Percentiles rank a stretch among this genome's conserved stretches.
Conservation (phyloP, 2,888 invertebrate genomes). For the Torymus tubicola region DNA sequence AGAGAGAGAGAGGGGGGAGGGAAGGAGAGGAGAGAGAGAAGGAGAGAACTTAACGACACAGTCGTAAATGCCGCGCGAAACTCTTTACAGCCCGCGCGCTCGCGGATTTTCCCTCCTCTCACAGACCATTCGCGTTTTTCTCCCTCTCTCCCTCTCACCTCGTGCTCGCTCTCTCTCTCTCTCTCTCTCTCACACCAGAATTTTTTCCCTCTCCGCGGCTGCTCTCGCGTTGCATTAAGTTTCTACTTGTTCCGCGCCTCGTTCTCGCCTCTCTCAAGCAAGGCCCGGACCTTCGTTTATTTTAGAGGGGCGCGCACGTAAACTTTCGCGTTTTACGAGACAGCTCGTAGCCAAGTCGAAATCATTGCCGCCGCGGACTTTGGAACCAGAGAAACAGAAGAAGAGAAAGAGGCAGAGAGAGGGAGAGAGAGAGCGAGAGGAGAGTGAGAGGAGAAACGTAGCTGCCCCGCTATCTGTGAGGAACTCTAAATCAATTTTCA, state of each 20-base stretch:
- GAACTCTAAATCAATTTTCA: constrained; percentile 39
- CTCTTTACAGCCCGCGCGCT: constrained; percentile 38
- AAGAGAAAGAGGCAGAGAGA: too few species aligned
- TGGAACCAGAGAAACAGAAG: not conserved
- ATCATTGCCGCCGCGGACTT: constrained; percentile 15
- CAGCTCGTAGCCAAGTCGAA: constrained; percentile 29
- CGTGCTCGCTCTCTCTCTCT: not conserved
- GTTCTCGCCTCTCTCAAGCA: not conserved
- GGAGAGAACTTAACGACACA: constrained; percentile 70
- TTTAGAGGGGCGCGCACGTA: constrained; percentile 48
- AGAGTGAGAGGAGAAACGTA: too few species aligned
- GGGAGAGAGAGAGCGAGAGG: too few species aligned
- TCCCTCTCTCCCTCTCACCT: not conserved
- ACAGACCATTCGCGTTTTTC: not conserved
- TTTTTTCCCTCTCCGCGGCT: not conserved
- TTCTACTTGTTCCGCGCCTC: constrained; percentile 8
- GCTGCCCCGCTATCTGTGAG: constrained; percentile 13
- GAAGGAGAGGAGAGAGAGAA: constrained; percentile 59
- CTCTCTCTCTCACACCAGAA: not conserved
- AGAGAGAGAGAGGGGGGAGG: not conserved
- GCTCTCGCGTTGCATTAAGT: not conserved
- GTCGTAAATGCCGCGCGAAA: constrained; percentile 69
- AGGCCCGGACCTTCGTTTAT: constrained; percentile 53
- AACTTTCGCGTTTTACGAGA: constrained; percentile 51
- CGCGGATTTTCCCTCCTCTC: constrained; percentile 61